Percentiles rank a stretch among this genome's conserved stretches.
These are phyloP conservation scores for Equus quagga DNA, from an alignment of 2,113 vertebrate genomes.

Conservation along the genomic window DNA sequence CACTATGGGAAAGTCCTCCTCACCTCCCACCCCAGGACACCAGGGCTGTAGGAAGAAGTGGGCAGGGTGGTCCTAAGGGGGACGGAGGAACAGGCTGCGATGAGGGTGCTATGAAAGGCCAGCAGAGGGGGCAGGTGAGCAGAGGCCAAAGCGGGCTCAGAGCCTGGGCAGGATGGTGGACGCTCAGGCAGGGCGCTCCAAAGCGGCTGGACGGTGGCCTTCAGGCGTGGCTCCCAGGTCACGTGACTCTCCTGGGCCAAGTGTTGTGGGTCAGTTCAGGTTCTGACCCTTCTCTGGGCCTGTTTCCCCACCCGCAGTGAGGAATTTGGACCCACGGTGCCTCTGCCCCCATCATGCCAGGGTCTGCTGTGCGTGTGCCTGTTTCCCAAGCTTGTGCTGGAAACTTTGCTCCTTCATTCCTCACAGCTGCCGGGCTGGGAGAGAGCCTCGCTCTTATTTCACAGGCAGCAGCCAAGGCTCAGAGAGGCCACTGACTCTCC, in stretches of 20 bases:
- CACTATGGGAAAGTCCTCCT: no score
- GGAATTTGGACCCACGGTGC: neutral
- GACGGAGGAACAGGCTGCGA: neutral
- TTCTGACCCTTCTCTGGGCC: neutral
- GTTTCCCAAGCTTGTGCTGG: neutral
- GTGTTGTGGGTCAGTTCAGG: neutral
- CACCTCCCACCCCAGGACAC: no score
- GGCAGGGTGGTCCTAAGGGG: accelerated
- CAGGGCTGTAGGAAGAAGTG: neutral
- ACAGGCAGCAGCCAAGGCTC: neutral
- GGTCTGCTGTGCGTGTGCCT: accelerated
- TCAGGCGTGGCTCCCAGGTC: neutral
- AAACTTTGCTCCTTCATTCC: neutral
- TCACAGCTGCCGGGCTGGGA: neutral
- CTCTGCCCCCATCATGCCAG: neutral
- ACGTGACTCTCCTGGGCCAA: neutral
- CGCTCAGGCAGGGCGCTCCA: neutral
- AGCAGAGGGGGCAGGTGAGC: no score
- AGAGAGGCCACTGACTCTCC: neutral
- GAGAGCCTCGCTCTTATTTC: neutral
- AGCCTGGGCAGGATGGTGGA: neutral
- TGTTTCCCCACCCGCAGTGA: neutral
- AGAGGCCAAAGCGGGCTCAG: neutral
- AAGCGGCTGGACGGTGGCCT: neutral
- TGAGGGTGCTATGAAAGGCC: no score